Conservation (phyloP, 92 coral and sea anemone species). For the Phenganax subtilis region DNA sequence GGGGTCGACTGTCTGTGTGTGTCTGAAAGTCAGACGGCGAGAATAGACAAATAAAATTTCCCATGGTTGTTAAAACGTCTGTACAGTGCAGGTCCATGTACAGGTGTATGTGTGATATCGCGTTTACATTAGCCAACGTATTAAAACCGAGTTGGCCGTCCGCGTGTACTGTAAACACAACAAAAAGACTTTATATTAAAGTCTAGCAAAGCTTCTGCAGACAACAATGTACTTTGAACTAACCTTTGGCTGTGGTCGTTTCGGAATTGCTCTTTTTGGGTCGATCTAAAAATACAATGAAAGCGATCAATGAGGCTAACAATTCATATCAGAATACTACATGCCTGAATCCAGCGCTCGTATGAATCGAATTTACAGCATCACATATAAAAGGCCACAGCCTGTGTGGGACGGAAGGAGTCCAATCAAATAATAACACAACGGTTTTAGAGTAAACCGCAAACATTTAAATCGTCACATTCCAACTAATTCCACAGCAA, state of each 20-base stretch:
- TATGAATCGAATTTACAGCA: not conserved
- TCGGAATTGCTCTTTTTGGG: conserved; percentile 94
- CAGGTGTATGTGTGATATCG: not conserved
- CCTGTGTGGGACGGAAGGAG: conserved; percentile 9
- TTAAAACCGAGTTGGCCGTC: not conserved
- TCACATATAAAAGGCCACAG: not conserved
- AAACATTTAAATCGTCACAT: not conserved
- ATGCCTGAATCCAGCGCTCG: not conserved
- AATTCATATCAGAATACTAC: conserved; percentile 31
- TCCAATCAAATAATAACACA: not conserved
- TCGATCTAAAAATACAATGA: conserved; percentile 71
- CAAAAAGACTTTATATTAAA: not conserved
- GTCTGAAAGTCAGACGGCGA: not conserved
- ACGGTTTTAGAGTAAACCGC: conserved; percentile 14
- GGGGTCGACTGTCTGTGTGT: conserved; percentile 40
- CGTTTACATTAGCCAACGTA: not conserved
- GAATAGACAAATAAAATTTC: not conserved
- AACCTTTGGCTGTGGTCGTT: conserved; percentile 97
- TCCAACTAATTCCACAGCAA: not conserved
- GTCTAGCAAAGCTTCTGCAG: not conserved
- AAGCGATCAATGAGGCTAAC: conserved; percentile 42
- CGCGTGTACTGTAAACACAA: not conserved
- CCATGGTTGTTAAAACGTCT: not conserved
- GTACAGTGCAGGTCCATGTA: conserved; percentile 13
- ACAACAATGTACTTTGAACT: conserved; percentile 14